Conservation (phyloP, 2,797 vertebrate genomes). For the Bovichtus variegatus region DNA sequence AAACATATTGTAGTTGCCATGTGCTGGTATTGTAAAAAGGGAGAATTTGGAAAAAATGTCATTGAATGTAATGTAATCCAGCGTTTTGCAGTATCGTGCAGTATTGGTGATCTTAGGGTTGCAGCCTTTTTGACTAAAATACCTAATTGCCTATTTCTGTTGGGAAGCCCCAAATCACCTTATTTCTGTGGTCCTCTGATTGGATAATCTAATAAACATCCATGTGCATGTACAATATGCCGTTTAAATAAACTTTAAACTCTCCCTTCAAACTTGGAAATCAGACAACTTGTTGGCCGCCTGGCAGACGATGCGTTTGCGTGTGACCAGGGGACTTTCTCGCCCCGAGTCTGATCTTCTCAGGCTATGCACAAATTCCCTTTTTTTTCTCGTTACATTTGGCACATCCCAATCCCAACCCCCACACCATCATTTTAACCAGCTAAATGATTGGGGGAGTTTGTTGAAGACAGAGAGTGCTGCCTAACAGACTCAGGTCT, state of each 20-base stretch:
- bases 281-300: not conserved
- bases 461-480: slow-evolving; percentile 10
- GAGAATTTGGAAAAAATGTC: not conserved
- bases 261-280: not conserved
- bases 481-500: slow-evolving; percentile 1
- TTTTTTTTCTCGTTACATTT: slow-evolving; percentile 10
- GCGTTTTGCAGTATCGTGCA: not conserved
- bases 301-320: not conserved
- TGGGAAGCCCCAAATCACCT: not conserved
- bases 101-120: not conserved
- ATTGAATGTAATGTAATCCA: not conserved
- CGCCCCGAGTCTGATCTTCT: not conserved
- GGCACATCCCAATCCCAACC: not conserved
- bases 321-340: not conserved
- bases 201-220: not conserved
- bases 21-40: not conserved
- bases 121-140: not conserved
- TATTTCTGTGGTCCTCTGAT: not conserved
- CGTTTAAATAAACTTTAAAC: slow-evolving; percentile 20
- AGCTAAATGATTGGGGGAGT: slow-evolving; percentile 9
- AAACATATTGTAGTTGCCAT: not conserved
- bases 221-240: not conserved
- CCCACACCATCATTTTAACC: slow-evolving; percentile 1
- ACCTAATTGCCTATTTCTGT: not conserved
- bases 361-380: not conserved